A percentile compares a stretch with the other conserved stretches of the same genome.
phyloP scores from a whole-genome alignment of 2,888 invertebrate genomes.

The Bombylius discolor region DNA sequence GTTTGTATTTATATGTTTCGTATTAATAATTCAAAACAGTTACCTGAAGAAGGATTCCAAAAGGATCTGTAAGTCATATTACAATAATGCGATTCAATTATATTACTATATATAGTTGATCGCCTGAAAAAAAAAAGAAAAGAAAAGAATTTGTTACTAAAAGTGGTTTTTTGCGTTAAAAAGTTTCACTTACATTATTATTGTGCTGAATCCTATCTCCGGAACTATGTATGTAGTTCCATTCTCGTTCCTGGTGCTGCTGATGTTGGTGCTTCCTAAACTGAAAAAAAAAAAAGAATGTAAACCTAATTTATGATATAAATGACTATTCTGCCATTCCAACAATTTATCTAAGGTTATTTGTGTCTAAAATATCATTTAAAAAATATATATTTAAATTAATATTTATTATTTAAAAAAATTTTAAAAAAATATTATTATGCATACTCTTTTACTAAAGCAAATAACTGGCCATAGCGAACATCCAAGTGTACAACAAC shows the following conservation, averaged over 20 bases:
- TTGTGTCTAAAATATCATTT: conserved; percentile 53
- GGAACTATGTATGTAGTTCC: too few species aligned
- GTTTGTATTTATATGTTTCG: conserved; percentile 77
- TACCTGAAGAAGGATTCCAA: conserved; percentile 87
- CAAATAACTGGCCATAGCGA: conserved; percentile 98
- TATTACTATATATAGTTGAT: too few species aligned
- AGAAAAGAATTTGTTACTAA: too few species aligned
- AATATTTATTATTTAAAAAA: not conserved
- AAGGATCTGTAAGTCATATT: conserved; percentile 51
- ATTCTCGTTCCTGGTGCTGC: too few species aligned
- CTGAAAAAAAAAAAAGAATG: too few species aligned
- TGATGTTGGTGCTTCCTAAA: too few species aligned
- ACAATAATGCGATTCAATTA: too few species aligned
- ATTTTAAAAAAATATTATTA: not conserved
- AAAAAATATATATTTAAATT: not conserved
- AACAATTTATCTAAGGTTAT: conserved; percentile 87
- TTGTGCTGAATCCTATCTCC: too few species aligned
- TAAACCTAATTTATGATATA: conserved; percentile 86
- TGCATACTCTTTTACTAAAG: conserved; percentile 82
- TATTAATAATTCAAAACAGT: conserved; percentile 67
- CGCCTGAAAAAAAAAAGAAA: too few species aligned
- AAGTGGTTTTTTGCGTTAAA: too few species aligned
- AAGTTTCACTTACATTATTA: too few species aligned
- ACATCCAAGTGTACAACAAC: conserved; percentile 96
- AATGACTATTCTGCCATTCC: conserved; percentile 94